These are phyloP conservation scores for Elephantulus edwardii DNA, from an alignment of 2,113 vertebrate species.

Conservation along the genomic window DNA sequence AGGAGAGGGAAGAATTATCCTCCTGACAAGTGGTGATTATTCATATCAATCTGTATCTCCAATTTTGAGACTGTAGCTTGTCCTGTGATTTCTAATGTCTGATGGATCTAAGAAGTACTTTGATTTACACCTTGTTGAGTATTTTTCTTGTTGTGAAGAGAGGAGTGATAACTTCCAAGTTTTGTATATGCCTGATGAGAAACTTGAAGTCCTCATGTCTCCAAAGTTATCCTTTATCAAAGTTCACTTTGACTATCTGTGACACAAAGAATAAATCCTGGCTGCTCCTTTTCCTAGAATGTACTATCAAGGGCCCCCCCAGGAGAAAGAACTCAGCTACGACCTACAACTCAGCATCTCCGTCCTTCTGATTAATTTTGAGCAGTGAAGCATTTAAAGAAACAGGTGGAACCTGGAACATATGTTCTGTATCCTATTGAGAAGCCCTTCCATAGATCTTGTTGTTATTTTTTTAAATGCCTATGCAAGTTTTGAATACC, in stretches of 20 bases:
- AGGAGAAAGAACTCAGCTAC: not conserved
- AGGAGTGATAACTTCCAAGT: not conserved
- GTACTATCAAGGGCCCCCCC: not conserved
- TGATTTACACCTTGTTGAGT: not conserved
- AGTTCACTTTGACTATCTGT: not conserved
- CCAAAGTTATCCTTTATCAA: not conserved
- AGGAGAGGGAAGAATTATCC: too few species aligned
- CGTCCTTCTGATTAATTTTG: constrained; percentile 7
- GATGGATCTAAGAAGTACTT: not conserved
- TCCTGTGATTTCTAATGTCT: not conserved
- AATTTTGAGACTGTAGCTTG: not conserved
- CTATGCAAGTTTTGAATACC: constrained; percentile 36
- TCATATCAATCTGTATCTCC: not conserved
- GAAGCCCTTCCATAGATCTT: not conserved
- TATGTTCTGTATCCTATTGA: not conserved
- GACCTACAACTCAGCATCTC: not conserved
- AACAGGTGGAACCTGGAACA: not conserved
- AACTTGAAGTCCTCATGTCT: not conserved
- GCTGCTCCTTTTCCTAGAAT: not conserved
- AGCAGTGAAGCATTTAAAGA: not conserved
- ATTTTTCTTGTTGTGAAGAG: not conserved
- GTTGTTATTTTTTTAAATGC: constrained; percentile 32
- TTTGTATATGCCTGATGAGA: not conserved
- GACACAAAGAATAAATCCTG: not conserved
- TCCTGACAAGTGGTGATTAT: not conserved